Percentiles rank a stretch among this genome's conserved stretches.
Conservation (phyloP, 2,797 vertebrate species). For the Lacerta viridis region DNA sequence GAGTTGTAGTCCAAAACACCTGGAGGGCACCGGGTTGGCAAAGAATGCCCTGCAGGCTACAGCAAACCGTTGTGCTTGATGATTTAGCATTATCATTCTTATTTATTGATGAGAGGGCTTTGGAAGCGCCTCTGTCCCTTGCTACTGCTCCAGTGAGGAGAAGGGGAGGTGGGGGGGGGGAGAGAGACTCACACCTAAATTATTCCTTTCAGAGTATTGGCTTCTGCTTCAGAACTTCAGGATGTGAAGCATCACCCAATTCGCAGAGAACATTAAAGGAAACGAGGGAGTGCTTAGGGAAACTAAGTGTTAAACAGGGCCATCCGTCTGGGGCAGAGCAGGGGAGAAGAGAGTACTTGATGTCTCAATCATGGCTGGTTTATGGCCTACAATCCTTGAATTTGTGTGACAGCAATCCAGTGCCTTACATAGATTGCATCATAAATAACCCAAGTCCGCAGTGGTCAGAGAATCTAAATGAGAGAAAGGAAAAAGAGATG, state of each 20-base stretch:
- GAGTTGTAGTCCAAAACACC: no score
- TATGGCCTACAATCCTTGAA: constrained; percentile 60
- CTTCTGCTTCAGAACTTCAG: not conserved
- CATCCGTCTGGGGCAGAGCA: constrained; percentile 43
- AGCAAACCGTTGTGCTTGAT: no score
- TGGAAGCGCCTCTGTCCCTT: accelerated
- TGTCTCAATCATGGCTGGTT: constrained; percentile 58
- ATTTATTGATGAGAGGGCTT: not conserved
- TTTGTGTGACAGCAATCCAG: constrained; percentile 67
- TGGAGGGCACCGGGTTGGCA: no score
- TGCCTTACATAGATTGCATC: constrained; percentile 65
- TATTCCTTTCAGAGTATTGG: not conserved
- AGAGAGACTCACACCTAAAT: not conserved
- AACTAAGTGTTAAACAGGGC: constrained; percentile 49
- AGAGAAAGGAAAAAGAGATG: constrained; percentile 43
- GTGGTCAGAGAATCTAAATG: constrained; percentile 50
- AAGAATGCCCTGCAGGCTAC: no score
- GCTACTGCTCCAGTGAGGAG: not conserved
- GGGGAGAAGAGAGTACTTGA: constrained; percentile 45
- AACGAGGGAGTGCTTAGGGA: constrained; percentile 49
- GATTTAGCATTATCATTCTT: no score
- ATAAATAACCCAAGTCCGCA: constrained; percentile 63
- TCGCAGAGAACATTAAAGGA: constrained; percentile 32
- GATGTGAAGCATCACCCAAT: constrained; percentile 9
- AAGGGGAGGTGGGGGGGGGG: not conserved